These are phyloP conservation scores for Apaloderma vittatum DNA, from an alignment of 2,113 vertebrate species.

Conservation along the genomic window DNA sequence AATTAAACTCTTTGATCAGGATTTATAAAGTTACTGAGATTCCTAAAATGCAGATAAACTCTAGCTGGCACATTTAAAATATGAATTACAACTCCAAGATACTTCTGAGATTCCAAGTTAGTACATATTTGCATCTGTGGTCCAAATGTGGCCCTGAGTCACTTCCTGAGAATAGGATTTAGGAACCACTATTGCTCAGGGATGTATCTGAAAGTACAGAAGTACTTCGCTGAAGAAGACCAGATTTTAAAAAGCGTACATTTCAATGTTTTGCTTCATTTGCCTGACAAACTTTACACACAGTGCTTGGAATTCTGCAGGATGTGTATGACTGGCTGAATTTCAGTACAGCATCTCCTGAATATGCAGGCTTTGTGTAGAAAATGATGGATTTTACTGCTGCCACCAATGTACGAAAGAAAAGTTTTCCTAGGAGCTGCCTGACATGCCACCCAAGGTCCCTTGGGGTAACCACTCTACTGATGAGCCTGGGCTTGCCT, in stretches of 20 bases:
- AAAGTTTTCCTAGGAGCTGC: neutral
- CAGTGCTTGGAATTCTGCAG: neutral
- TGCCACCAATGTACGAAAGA: neutral
- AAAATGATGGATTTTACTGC: neutral
- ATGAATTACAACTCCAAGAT: neutral
- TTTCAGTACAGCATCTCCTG: fast-evolving
- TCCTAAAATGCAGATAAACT: neutral
- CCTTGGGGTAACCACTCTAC: neutral
- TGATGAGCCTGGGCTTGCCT: neutral
- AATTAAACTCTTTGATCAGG: neutral
- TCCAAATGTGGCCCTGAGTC: neutral
- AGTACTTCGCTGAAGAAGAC: neutral
- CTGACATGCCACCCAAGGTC: neutral
- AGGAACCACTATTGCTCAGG: neutral
- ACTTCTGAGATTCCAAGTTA: neutral
- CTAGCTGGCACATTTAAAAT: neutral
- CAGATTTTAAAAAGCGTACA: neutral
- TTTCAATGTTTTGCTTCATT: neutral
- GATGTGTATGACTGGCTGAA: neutral
- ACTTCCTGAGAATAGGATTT: neutral
- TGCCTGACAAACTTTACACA: neutral
- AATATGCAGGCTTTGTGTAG: neutral
- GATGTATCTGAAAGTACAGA: neutral
- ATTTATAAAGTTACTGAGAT: neutral
- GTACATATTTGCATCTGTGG: neutral